A percentile compares a stretch with the other conserved stretches of the same genome.
These are phyloP conservation scores for Fratercula arctica DNA, from an alignment of 2,797 vertebrate genomes.

Conservation along the genomic window DNA sequence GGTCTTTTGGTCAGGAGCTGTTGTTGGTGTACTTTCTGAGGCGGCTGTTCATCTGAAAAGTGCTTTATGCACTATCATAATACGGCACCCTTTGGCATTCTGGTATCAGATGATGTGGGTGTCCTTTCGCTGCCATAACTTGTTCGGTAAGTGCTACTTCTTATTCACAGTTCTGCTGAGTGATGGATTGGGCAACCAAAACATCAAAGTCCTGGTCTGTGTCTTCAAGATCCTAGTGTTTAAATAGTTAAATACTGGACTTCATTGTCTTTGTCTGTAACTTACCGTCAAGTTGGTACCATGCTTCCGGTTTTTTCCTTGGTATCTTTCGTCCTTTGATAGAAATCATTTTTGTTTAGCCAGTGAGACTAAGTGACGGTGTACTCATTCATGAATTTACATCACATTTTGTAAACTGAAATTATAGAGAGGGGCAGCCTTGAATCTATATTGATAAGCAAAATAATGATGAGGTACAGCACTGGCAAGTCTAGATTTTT, in stretches of 20 bases:
- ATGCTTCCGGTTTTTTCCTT: fast-evolving
- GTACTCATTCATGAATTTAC: neutral
- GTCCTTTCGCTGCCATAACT: neutral
- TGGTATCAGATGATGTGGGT: neutral
- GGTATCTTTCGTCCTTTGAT: neutral
- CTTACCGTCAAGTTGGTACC: fast-evolving
- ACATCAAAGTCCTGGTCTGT: neutral
- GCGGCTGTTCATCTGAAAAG: neutral
- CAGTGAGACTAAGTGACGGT: neutral
- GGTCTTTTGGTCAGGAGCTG: neutral
- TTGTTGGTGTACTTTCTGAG: neutral
- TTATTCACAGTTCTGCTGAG: neutral
- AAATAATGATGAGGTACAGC: neutral
- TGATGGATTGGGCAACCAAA: neutral
- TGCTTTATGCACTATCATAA: neutral
- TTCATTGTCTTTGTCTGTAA: neutral
- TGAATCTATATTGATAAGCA: neutral
- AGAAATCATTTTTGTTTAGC: neutral
- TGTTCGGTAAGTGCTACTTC: neutral
- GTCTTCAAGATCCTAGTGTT: fast-evolving
- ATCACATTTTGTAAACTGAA: neutral
- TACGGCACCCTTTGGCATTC: neutral
- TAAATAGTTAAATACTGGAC: neutral
- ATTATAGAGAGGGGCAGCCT: neutral
- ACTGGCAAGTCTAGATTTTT: neutral